Evolutionary conservation across 2,113 vertebrate genomes (phyloP).

Genomic region (Lophura nycthemera): DNA sequence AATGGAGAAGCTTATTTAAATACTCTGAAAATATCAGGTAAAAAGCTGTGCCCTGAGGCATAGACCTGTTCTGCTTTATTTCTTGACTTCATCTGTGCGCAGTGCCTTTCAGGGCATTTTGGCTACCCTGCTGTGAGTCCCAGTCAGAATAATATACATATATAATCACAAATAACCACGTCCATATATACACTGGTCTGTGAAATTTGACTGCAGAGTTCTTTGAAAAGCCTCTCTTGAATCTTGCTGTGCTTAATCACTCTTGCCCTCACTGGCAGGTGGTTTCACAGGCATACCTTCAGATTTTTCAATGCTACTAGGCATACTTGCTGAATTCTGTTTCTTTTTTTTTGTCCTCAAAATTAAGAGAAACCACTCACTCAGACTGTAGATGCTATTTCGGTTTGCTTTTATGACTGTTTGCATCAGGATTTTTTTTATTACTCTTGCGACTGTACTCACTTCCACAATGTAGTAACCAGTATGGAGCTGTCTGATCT

Average conservation of each 20-base stretch:
- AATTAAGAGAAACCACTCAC: not conserved
- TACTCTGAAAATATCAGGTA: not conserved
- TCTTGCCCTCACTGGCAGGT: not conserved
- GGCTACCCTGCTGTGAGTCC: not conserved
- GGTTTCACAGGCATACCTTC: not conserved
- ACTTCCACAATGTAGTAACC: not conserved
- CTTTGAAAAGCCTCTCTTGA: not conserved
- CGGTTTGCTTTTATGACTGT: not conserved
- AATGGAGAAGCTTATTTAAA: not conserved
- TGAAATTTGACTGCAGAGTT: not conserved
- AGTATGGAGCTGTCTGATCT: not conserved
- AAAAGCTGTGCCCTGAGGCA: not conserved
- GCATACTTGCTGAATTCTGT: not conserved
- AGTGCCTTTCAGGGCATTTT: not conserved
- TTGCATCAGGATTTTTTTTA: not conserved
- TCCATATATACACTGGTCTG: not conserved
- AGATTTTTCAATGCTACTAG: not conserved
- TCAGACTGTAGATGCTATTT: not conserved
- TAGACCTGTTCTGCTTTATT: not conserved
- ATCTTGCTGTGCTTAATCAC: slow-evolving; percentile 6
- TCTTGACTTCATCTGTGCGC: not conserved
- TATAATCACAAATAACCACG: not conserved
- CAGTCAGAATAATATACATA: not conserved
- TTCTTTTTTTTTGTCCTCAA: not conserved
- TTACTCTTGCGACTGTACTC: not conserved